phyloP scores from a whole-genome alignment of 2,113 vertebrate species.

The Ibidorhyncha struthersii region DNA sequence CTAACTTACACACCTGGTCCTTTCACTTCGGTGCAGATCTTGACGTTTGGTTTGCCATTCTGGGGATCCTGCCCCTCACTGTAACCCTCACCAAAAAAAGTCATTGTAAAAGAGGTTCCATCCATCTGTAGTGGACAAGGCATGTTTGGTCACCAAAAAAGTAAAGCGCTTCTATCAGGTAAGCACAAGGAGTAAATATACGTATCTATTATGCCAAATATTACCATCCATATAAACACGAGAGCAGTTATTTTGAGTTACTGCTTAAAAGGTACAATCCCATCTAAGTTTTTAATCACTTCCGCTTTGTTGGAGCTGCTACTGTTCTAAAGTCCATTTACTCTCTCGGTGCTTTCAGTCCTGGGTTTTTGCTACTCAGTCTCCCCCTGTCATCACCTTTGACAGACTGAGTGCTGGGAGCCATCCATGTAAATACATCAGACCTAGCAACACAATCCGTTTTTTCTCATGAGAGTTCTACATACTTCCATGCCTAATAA shows the following conservation, averaged over 20 bases:
- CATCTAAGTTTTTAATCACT: neutral
- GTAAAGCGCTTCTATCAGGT: neutral
- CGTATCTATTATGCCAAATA: neutral
- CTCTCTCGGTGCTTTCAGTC: neutral
- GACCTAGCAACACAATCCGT: neutral
- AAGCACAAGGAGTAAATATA: neutral
- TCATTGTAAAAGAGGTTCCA: constrained; percentile 86
- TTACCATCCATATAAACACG: neutral
- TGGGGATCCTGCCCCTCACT: constrained; percentile 78
- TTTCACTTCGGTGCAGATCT: constrained; percentile 90
- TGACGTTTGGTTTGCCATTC: constrained; percentile 83
- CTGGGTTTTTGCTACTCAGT: neutral
- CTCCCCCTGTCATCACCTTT: neutral
- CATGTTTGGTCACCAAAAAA: neutral
- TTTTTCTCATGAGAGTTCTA: neutral
- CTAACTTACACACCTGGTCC: constrained; percentile 84
- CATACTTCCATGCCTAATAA: neutral
- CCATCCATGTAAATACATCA: neutral
- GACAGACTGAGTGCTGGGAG: neutral
- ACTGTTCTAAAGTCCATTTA: neutral
- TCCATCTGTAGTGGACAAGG: constrained; percentile 82
- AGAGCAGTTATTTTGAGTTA: neutral
- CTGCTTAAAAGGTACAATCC: neutral
- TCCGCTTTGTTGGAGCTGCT: neutral
- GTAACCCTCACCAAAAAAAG: constrained; percentile 91